Base-by-base conservation (phyloP, 2,888 invertebrate species). In the Trissoscelio sp. region DNA sequence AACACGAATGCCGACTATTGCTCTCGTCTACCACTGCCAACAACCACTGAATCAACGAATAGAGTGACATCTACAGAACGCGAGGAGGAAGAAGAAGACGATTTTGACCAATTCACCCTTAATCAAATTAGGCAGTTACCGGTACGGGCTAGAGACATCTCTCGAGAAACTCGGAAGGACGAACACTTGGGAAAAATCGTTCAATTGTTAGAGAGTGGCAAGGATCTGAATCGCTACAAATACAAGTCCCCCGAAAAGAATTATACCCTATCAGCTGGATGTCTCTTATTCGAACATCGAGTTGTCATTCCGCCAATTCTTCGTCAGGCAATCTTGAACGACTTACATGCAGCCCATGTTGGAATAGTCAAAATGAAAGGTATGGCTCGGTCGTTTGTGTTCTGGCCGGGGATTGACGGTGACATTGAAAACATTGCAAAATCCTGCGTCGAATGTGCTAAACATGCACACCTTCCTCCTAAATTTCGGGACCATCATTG, bases 1-100 rank as follows among this genome's bases (percentile, higher is more conserved):
- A 77, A 77, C 22, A 34, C 58, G 0, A 77, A 77, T 28, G 75
- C 51, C 7, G 58, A 77, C 37, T 77, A 67, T 37, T 77, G 48
- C 48, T 77, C 60, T 6, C 51, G 60, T 9, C 4, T 31, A n/a
- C 16, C 58, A 28, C 12, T 58, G 31, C 28, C 42, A 28, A 6
- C 4, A 5, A 11, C 34, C 11, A 11, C 2, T 11, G 9, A 34
- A 2, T 2, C 3, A 11, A 34, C 9, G 5, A 6, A 34, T 2
- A 2, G 11, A 11, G 11, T 34, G 11, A 11, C 5, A 11, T 9
- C 11, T 4, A 6, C 24, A 24, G 6, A 24, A 24, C 24, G 6
- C 24, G 3, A 24, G 3, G 22, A 14, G 11, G 12, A 20, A 12
- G 70, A 44, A 46, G 22, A 31, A 58, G 70, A 70, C 20, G 44